Percentiles rank a stretch among this genome's conserved stretches.
Conservation (phyloP, 2,888 invertebrate genomes). For the Hyppa rectilinea region DNA sequence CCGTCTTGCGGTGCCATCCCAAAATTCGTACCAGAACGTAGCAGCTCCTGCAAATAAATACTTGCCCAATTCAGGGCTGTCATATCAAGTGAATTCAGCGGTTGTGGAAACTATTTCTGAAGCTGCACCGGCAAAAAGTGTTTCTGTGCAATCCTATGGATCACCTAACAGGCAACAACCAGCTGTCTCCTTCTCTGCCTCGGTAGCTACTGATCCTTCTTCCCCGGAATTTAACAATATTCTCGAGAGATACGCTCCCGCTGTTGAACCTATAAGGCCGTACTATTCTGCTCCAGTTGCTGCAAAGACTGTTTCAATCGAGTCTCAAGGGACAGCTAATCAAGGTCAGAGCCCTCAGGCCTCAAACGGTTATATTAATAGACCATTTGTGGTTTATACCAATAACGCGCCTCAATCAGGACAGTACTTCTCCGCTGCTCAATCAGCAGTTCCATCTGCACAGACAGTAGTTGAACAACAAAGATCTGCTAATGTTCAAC, state of each 20-base stretch:
- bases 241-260: constrained; percentile 17
- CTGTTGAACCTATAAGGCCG: constrained; percentile 6
- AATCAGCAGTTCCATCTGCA: constrained; percentile 12
- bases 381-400: constrained; percentile 7
- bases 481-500: constrained; percentile 13
- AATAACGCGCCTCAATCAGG: constrained; percentile 19
- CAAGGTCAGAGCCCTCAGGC: background rate
- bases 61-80: background rate
- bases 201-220: constrained; percentile 26
- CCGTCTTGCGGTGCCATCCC: constrained; percentile 28
- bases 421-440: constrained; percentile 18
- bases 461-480: constrained; percentile 21
- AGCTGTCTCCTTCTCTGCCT: constrained; percentile 12
- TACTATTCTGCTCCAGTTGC: constrained; percentile 30
- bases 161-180: constrained; percentile 17
- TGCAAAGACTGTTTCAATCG: constrained; percentile 31
- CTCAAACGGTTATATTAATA: constrained; percentile 2
- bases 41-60: constrained; percentile 9
- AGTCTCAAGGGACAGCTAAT: constrained; percentile 7
- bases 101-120: constrained; percentile 33
- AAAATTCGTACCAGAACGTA: constrained; percentile 15
- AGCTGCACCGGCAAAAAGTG: background rate
- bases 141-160: constrained; percentile 12
- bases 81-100: constrained; percentile 34
- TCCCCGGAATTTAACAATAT: constrained; percentile 31